phyloP scores from a whole-genome alignment of 1,140 invertebrate species.

The Brachionus sp. region DNA sequence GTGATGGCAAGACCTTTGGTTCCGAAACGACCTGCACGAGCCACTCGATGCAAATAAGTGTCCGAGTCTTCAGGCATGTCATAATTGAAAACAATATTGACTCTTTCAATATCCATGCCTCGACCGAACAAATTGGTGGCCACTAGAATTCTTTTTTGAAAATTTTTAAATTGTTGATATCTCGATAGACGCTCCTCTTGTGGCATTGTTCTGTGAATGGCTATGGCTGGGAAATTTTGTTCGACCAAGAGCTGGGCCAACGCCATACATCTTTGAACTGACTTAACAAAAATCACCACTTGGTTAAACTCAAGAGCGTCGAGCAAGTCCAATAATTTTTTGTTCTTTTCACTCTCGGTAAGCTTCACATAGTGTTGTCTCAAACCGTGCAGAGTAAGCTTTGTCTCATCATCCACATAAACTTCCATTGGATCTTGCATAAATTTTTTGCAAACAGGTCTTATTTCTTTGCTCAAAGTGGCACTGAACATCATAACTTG shows the following conservation, averaged over 20 bases:
- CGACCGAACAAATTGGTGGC: conserved; percentile 98
- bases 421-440: conserved; percentile 99
- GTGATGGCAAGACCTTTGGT: conserved; percentile 97
- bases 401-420: conserved; percentile 98
- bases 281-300: conserved; percentile 94
- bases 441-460: conserved; percentile 98
- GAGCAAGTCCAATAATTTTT: conserved; percentile 95
- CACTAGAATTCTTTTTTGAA: conserved; percentile 95
- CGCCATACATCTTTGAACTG: conserved; percentile 95
- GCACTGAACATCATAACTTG: conserved; percentile 99
- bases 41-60: conserved; percentile 94
- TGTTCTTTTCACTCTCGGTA: conserved; percentile 99
- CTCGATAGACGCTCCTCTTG: conserved; percentile 87
- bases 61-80: conserved; percentile 99
- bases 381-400: conserved; percentile 94
- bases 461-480: conserved; percentile 96
- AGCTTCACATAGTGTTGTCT: conserved; percentile 99
- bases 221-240: conserved; percentile 99
- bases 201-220: conserved; percentile 95
- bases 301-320: conserved; percentile 99
- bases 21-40: conserved; percentile 92
- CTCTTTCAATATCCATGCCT: conserved; percentile 69
- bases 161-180: conserved; percentile 99
- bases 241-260: conserved; percentile 90
- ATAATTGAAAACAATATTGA: conserved; percentile 99